Conservation (phyloP, 1,140 invertebrate species). For the Papilio helenus region DNA sequence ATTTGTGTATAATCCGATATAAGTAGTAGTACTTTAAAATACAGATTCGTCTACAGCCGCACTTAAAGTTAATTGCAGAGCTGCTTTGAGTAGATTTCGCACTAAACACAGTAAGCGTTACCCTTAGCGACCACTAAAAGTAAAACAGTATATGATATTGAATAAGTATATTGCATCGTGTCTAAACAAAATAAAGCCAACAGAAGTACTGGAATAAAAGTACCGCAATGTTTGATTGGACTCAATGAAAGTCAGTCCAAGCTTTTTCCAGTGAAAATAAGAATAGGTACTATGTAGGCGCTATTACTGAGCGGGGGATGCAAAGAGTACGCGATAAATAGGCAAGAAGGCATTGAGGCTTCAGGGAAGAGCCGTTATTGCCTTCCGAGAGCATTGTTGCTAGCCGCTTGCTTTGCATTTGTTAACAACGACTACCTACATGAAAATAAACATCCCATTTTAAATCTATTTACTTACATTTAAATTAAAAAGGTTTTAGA, state of each 20-base stretch:
- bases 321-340: constrained; percentile 54
- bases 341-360: constrained; percentile 47
- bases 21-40: too few species aligned
- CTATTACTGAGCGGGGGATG: constrained; percentile 41
- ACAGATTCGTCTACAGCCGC: too few species aligned
- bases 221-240: constrained; percentile 34
- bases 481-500: not conserved
- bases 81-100: too few species aligned
- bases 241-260: constrained; percentile 34
- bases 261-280: constrained; percentile 40
- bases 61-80: too few species aligned
- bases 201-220: not conserved
- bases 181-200: not conserved
- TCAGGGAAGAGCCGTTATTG: constrained; percentile 47
- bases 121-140: too few species aligned
- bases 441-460: constrained; percentile 26
- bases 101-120: too few species aligned
- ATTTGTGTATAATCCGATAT: too few species aligned
- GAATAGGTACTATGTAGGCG: constrained; percentile 43
- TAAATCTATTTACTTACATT: not conserved
- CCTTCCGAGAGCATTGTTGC: constrained; percentile 46
- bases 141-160: too few species aligned
- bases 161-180: not conserved
- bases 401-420: constrained; percentile 43
- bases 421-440: constrained; percentile 27